Evolutionary conservation across 2,113 vertebrate species (phyloP).

Genomic region (Ctenodactylus gundi): DNA sequence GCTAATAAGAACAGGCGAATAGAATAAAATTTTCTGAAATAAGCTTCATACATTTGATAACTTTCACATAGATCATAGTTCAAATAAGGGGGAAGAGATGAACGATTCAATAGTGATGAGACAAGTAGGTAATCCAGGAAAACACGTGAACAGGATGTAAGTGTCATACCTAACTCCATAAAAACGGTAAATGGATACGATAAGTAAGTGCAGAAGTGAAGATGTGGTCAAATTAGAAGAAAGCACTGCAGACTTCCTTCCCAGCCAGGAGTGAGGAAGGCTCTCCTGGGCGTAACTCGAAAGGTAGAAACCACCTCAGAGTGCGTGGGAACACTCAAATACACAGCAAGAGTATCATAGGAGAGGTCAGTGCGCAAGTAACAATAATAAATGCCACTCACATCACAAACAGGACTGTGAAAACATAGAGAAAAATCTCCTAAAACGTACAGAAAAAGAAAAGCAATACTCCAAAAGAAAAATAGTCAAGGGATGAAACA

Average conservation of each 20-base stretch:
- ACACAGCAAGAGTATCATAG: neutral
- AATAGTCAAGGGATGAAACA: neutral
- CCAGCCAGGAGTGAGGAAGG: neutral
- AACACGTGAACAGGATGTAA: neutral
- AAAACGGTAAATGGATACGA: neutral
- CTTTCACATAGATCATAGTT: neutral
- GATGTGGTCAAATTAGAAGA: neutral
- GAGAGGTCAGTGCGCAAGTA: neutral
- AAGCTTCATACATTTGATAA: neutral
- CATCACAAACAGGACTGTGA: neutral
- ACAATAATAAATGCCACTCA: neutral
- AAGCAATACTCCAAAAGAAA: neutral
- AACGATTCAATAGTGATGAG: neutral
- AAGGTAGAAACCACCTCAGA: neutral
- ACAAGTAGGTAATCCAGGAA: neutral
- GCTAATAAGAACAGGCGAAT: neutral
- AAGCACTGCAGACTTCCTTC: neutral
- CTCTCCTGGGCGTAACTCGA: neutral
- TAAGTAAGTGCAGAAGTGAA: neutral
- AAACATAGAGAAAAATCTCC: neutral
- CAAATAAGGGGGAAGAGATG: neutral
- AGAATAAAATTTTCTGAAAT: neutral
- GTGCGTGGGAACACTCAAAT: neutral
- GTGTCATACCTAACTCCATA: neutral
- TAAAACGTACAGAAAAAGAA: neutral